Base-by-base conservation (phyloP, 1,140 invertebrate species). In the Drosophila suzukii region DNA sequence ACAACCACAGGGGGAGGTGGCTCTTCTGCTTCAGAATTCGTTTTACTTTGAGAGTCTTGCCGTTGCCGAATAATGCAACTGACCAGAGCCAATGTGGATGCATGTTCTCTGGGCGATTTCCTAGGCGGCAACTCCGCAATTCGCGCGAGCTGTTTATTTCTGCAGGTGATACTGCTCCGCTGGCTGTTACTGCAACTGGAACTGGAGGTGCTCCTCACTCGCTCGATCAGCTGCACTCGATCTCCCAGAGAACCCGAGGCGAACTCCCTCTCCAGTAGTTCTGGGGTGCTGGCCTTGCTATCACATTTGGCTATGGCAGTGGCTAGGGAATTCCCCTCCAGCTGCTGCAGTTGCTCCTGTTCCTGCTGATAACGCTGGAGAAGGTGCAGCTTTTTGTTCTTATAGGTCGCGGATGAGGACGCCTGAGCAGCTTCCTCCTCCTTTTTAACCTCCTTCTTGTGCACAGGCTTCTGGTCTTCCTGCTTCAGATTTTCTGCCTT, bases 31-130 rank as follows among this genome's bases (percentile, higher is more conserved):
- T 91, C 91, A 1, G 90, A 91, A 36, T 91, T 91, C 0, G 83
- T 81, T 70, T 91, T 91, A 39, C 90, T 91, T 27, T 82, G 81
- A 4, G 90, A 91, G 59, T 92, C 91, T 59, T 93, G 94, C 24
- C 93, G 91, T 55, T 94, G 93, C 10, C 94, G 93, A 11, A 95
- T 92, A 30, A 96, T 89, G 53, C 94, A 95, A 57, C 95, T 96
- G 66, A 97, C 94, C 59, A 97, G 96, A 0, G 96, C 97, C 38
- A 97, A 90, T 0, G 97, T 97, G 0, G 96, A 97, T 0, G 96
- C 96, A 82, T 97, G 97, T 90, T 97, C 97, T 32, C 97, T 93
- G 0, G 97, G 97, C 4, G 96, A 97, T 81, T 97, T 97, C n/a
- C 96, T 93, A 0, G 96, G 96, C 1, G 96, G 95, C 67, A 94